Base-by-base conservation (phyloP, 2,113 vertebrate genomes). In the Murina feae region DNA sequence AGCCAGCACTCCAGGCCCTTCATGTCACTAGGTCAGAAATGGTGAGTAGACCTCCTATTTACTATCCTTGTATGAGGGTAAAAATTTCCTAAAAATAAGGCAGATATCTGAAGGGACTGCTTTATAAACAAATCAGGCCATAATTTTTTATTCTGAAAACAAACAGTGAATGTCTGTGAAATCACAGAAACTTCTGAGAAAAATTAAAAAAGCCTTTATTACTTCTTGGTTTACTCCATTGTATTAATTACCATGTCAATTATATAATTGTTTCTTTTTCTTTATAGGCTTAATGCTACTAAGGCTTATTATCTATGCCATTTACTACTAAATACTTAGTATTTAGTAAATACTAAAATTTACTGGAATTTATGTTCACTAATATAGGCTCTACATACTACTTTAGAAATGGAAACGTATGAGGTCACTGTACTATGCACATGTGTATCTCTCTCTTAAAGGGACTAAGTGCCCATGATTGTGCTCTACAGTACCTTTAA, bases 191-290 rank as follows among this genome's bases (percentile, higher is more conserved):
- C 53, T 21, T 80, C 23, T n/a, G 37, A 86, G 49, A 7, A 13
- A 14, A 82, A 74, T n/a, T n/a, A 69, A 63, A 94, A 86, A 63
- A 9, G 12, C 25, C 53, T 92, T 35, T 79, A 44, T 47, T 66
- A 58, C 42, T 76, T 89, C 51, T 72, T 78, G 37, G 66, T 74
- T 93, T 86, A 35, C 72, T 79, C 13, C 32, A 90, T 55, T 76
- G 39, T 69, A 21, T 72, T 75, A 9, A 14, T 80, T 93, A 93
- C 44, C 53, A 72, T 82, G 53, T 30, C 47, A 96, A 63, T 81
- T 49, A 93, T 5, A 55, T 1, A 78, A 83, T 9, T 58, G 42
- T 53, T 92, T 58, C 35, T 80, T 87, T 65, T 86, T 86, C 78
- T 90, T 55, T 9, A 35, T n/a, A 74, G 42, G 4, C n/a, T 69